Conservation (phyloP, 1,140 invertebrate species). For the Cotesia glomerata region DNA sequence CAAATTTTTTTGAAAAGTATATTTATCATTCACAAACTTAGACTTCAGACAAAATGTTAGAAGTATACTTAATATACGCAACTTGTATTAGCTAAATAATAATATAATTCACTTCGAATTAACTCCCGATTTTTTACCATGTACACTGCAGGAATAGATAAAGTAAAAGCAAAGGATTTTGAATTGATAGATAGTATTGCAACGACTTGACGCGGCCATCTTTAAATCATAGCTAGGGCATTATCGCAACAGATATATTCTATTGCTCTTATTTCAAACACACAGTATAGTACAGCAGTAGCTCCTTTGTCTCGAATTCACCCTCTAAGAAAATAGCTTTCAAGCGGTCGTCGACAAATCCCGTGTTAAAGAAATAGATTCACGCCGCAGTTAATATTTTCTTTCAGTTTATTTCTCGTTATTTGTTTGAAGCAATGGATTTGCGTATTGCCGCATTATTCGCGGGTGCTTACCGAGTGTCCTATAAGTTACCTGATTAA, state of each 20-base stretch:
- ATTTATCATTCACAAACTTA: no score
- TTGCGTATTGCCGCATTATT: background rate
- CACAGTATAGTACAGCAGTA: background rate
- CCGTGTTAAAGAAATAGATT: background rate
- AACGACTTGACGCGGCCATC: constrained; percentile 14
- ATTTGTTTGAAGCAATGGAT: no score
- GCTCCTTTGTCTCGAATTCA: background rate
- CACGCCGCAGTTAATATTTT: background rate
- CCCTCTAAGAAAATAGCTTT: background rate
- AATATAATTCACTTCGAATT: no score
- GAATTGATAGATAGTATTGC: constrained; percentile 22
- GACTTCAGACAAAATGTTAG: no score
- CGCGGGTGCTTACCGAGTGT: background rate
- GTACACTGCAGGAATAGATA: no score
- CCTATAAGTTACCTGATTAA: background rate
- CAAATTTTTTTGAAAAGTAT: no score
- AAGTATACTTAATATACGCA: no score
- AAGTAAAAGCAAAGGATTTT: background rate
- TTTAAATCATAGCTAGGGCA: background rate
- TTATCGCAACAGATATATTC: background rate
- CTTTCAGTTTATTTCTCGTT: background rate
- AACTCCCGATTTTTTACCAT: no score
- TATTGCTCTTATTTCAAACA: background rate
- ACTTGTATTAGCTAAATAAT: no score
- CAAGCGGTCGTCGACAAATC: background rate